These are phyloP conservation scores for Danio albolineatus DNA, from an alignment of 2,797 vertebrate species.

Conservation along the genomic window DNA sequence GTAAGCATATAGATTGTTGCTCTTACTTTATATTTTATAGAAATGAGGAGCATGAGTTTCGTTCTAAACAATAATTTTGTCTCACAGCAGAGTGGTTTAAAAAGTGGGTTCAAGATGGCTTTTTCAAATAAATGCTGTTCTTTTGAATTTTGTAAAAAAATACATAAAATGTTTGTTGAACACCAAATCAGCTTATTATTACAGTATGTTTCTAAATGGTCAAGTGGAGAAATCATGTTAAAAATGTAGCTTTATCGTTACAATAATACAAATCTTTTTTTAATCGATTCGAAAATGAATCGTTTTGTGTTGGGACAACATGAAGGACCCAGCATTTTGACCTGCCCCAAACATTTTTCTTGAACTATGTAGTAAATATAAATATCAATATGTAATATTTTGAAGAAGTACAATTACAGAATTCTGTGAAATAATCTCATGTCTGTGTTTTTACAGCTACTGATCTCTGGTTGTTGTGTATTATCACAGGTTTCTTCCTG, in stretches of 20 bases:
- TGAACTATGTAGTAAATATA: neutral
- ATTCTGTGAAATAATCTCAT: neutral
- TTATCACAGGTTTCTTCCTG: constrained; percentile 81
- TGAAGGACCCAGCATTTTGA: too few relatives aligned
- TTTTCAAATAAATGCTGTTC: neutral
- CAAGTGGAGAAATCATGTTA: neutral
- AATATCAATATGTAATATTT: constrained; percentile 1
- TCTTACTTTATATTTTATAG: too few relatives aligned
- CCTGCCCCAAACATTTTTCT: too few relatives aligned
- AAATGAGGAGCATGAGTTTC: too few relatives aligned
- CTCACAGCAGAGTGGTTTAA: too few relatives aligned
- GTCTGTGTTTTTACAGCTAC: neutral
- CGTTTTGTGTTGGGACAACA: too few relatives aligned
- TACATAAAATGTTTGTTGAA: neutral
- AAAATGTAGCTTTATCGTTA: neutral
- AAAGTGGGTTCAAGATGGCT: neutral
- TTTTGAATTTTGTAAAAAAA: neutral
- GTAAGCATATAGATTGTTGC: neutral
- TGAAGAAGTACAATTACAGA: neutral
- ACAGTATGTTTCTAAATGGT: neutral
- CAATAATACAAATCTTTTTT: too few relatives aligned
- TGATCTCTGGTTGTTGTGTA: constrained; percentile 22
- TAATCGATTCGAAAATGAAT: too few relatives aligned
- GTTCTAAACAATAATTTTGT: too few relatives aligned
- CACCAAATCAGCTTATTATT: too few relatives aligned